These are phyloP conservation scores for Poicephalus meyeri DNA, from an alignment of 2,113 vertebrate genomes.

Conservation along the genomic window DNA sequence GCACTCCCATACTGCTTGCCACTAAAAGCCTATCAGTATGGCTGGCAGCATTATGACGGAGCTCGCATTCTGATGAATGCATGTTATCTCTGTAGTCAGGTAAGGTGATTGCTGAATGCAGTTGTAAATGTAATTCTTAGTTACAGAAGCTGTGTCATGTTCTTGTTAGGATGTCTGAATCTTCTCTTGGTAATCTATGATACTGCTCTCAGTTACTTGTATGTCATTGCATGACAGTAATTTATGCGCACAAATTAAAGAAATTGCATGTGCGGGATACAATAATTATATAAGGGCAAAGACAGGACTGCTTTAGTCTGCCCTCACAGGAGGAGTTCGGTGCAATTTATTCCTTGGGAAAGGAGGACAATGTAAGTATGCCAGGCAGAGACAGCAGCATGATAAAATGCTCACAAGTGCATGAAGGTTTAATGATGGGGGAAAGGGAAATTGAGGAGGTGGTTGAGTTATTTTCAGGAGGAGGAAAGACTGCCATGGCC, in stretches of 20 bases:
- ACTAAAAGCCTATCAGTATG: not conserved
- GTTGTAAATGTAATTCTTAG: not conserved
- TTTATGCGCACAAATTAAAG: not conserved
- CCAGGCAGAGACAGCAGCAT: not conserved
- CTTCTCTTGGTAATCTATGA: not conserved
- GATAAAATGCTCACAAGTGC: not conserved
- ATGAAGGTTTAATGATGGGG: not conserved
- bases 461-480: not conserved
- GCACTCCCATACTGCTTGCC: not conserved
- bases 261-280: not conserved
- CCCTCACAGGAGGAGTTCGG: not conserved
- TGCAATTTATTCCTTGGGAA: not conserved
- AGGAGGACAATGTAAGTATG: not conserved
- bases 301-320: not conserved
- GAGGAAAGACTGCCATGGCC: not conserved
- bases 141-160: not conserved
- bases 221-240: not conserved
- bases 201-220: not conserved
- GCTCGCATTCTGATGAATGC: not conserved
- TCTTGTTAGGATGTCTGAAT: not conserved
- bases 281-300: not conserved
- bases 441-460: not conserved
- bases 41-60: not conserved
- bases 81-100: not conserved
- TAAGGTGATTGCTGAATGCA: not conserved